Evolutionary conservation across 1,140 invertebrate genomes (phyloP), one percentile per base, ranked within the genome.

Genomic region (Danaus melanippus): DNA sequence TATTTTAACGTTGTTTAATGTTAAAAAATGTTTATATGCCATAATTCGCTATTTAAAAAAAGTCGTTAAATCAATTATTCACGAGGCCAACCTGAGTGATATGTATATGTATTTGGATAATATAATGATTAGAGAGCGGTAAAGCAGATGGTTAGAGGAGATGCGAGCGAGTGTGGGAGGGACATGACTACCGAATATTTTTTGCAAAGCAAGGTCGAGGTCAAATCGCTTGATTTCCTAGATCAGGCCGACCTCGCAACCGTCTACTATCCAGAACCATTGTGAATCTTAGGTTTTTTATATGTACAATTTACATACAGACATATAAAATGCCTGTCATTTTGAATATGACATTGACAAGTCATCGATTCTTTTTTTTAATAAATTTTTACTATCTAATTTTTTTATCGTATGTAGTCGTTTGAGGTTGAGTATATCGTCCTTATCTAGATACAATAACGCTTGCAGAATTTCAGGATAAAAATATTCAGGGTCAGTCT

Each of bases 161-260:
- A 60, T 45, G 39, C 17, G 62, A 55, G 45, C 39, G 15, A 46
- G 54, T 46, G 66, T 62, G 64, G 66, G 67, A 44, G 62, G 50
- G 59, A 55, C 54, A 62, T 74, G 63, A 66, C 60, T 76, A 66
- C 69, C 76, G 70, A 83, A 83, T 73, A 79, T 76, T 84, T 81
- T 85, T 84, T 81, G 76, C 82, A 73, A 69, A 62, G 60, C 83
- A 83, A 86, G 79, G 81, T 82, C 81, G 74, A 84, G 79, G 81
- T 79, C 74, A 66, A 58, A 76, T 71, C 72, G 72, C 65, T 86
- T 79, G 76, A 84, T 81, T 86, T 86, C 83, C 83, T 84, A 80
- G 78, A 79, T 73, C 71, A 74, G 62, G 60, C 52, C 60, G 76
- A 64, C 76, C 75, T 76, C 67, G 59, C 44, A 48, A 50, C 21